phyloP scores from a whole-genome alignment of 2,888 invertebrate species.

The Syrphus vitripennis region DNA sequence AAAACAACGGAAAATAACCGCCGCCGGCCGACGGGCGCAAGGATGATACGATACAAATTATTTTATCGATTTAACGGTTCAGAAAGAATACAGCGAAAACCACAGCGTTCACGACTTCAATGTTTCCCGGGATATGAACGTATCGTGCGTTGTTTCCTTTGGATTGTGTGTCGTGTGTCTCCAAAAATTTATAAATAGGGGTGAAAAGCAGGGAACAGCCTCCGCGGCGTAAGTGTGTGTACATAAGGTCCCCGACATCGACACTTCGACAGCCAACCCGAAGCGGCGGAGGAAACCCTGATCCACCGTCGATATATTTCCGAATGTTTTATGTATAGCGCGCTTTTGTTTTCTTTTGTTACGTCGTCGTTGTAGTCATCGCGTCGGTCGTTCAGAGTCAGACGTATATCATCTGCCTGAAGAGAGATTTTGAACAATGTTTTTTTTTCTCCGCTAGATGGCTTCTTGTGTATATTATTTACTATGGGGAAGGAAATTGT shows the following conservation, averaged over 20 bases:
- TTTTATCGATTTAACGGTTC: conserved; percentile 28
- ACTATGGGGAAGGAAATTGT: background rate
- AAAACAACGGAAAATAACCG: conserved; percentile 36
- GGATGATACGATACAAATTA: background rate
- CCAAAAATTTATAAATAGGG: conserved; percentile 43
- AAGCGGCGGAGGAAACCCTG: conserved; percentile 52
- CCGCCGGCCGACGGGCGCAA: background rate
- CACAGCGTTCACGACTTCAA: conserved; percentile 47
- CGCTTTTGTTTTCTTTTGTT: conserved; percentile 38
- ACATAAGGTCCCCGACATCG: conserved; percentile 56
- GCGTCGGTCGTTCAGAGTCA: conserved; percentile 8
- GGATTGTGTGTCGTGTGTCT: conserved; percentile 45
- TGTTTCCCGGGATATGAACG: conserved; percentile 53
- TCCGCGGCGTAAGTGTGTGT: conserved; percentile 59
- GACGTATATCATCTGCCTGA: conserved; percentile 27
- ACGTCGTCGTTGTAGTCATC: conserved; percentile 8
- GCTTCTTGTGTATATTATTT: background rate
- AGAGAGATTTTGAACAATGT: conserved; percentile 28
- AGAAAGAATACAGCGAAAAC: conserved; percentile 27
- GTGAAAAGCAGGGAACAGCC: conserved; percentile 60
- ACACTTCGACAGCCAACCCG: conserved; percentile 64
- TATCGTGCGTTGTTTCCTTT: conserved; percentile 42
- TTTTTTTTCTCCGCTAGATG: conserved; percentile 30
- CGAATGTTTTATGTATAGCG: conserved; percentile 48
- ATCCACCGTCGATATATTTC: conserved; percentile 58